Evolutionary conservation across 1,140 invertebrate species (phyloP).

Genomic region (Maniola jurtina): DNA sequence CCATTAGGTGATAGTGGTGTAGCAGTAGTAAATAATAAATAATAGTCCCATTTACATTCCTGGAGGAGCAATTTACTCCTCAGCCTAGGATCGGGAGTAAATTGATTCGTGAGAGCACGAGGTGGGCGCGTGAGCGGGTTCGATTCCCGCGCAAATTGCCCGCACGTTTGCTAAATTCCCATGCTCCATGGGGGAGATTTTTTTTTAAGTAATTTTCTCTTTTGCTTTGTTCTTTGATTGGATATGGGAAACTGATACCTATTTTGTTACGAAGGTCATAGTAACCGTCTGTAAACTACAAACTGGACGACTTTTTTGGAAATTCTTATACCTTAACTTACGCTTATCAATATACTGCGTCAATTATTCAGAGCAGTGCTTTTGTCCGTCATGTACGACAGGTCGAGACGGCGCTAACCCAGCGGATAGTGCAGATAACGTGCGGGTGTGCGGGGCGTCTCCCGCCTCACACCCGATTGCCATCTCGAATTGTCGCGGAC

Average conservation of each 20-base stretch:
- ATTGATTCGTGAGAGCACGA: slow-evolving; percentile 32
- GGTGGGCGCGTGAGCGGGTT: slow-evolving; percentile 26
- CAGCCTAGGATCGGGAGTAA: slow-evolving; percentile 6
- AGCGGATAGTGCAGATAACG: too few species aligned
- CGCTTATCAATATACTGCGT: too few species aligned
- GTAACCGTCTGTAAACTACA: background rate
- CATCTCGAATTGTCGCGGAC: too few species aligned
- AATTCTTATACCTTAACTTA: too few species aligned
- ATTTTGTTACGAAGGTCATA: background rate
- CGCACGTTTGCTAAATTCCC: slow-evolving; percentile 31
- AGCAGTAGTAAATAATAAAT: slow-evolving; percentile 6
- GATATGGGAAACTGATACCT: background rate
- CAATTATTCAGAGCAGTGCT: too few species aligned
- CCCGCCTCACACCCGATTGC: too few species aligned
- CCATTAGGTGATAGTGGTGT: too few species aligned
- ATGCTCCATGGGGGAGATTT: slow-evolving; percentile 11
- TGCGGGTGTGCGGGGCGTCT: too few species aligned
- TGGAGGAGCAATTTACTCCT: slow-evolving; percentile 14
- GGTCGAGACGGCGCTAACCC: too few species aligned
- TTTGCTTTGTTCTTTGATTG: slow-evolving; percentile 6
- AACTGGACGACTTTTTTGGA: too few species aligned
- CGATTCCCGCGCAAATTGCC: slow-evolving; percentile 32
- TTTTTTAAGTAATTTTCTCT: slow-evolving; percentile 2
- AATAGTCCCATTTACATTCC: slow-evolving; percentile 14
- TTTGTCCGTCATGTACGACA: too few species aligned